Base-by-base conservation (phyloP, 2,113 vertebrate genomes). In the Syngnathus floridae region DNA sequence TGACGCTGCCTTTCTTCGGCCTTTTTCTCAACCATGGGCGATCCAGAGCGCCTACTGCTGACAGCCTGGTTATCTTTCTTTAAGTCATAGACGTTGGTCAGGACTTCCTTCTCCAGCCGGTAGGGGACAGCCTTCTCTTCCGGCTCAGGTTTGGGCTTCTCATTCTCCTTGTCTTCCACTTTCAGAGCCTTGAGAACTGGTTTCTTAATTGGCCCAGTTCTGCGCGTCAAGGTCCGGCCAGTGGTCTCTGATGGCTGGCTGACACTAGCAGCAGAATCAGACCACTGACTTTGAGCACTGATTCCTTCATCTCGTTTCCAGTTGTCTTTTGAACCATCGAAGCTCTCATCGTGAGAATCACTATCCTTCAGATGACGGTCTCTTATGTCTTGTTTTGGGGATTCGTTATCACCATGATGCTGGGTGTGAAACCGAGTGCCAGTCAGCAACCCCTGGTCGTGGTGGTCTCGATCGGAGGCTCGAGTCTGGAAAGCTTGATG, bases 111-210 rank as follows among this genome's bases (percentile, higher is more conserved):
- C 68, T 95, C 95, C 41, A 91, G 82, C 35, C 90, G 86, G 66
- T 91, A 91, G 0, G 78, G 87, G 10, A 87, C 91, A 0, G 83
- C 67, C 7, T 88, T 84, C 70, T 93, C 95, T 64, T 95, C 93
- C 0, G 90, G 89, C 69, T 95, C 95, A 26, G 86, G 68, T 81
- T 94, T 97, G 62, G 95, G 95, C 36, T 94, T 92, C 62, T 98
- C 96, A 61, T 95, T 97, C 69, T 97, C 95, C 69, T 98, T 98
- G 58, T 98, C 95, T 65, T 99, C 97, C 1, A 98, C 94, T 75
- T 98, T 99, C 17, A 99, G 92, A 68, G 95, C 95, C 79, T 99
- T 99, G 21, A 99, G 92, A 62, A 99, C 94, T 0, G 97, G 97
- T 36, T 97, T 98, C 89, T 98, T 98, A 77, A 98, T 98, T 0